Evolutionary conservation across 1,140 invertebrate species (phyloP), one percentile per base, ranked within the genome.

Genomic region (Drosophila varians): DNA sequence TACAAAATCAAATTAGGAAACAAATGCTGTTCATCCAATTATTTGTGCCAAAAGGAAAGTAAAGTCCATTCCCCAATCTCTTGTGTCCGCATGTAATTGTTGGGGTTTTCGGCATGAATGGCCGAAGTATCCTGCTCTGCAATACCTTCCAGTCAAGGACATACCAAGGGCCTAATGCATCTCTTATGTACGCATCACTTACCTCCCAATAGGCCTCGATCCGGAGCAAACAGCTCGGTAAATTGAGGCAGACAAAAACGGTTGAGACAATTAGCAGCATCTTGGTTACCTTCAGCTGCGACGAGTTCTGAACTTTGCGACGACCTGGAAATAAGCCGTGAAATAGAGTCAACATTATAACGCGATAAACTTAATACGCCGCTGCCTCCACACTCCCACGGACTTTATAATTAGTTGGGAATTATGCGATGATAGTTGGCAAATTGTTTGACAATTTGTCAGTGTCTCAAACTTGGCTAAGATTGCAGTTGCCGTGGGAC

Each of bases 241-340:
- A 88, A 91, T 97, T 97, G 16, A 97, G 92, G 25, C 94, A 92
- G 0, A 97, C 93, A 90, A 96, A 97, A 1, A 96, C 95, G 1
- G 94, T 94, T 1, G 96, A 96, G 5, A 97, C 95, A 16, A 96
- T 92, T 0, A 97, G 92, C 8, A 97, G 92, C 94, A 96, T 97
- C 89, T 96, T 94, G 2, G 96, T 97, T 8, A 97, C 94, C 80
- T 95, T 95, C 3, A 92, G 91, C 74, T 95, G 94, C 14, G 94
- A 93, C 23, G 93, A 92, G 56, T 90, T 91, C 5, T 82, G 70
- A 19, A 87, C 62, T 69, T 88, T 89, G 55, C 77, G 77, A 21
- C 77, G 77, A 43, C 70, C 90, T 91, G 55, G 7, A 71, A 58
- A 46, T 9, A 48, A n/a, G 16, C 38, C 14, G 43, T 40, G 6